phyloP scores from a whole-genome alignment of 2,888 invertebrate species.

The Dryobotodes eremita region DNA sequence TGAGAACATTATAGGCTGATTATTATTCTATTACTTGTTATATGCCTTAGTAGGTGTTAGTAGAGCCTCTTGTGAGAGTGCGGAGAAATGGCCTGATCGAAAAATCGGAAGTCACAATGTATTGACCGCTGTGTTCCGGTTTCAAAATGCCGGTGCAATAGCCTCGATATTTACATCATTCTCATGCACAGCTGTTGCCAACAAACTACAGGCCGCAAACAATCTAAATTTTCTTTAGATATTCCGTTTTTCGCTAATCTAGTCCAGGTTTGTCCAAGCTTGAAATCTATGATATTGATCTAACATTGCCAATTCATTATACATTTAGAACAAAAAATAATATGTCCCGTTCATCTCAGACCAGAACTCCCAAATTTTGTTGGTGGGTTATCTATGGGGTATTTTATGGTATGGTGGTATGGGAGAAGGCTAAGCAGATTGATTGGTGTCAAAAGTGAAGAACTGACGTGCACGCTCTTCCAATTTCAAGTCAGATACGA shows the following conservation, averaged over 20 bases:
- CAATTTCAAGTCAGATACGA: background rate
- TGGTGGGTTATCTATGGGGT: no score
- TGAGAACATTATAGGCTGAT: no score
- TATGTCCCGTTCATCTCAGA: background rate
- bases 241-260: background rate
- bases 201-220: background rate
- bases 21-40: no score
- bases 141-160: slow-evolving; percentile 10
- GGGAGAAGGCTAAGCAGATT: no score
- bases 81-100: background rate
- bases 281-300: no score
- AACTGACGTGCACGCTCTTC: background rate
- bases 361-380: background rate
- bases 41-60: no score
- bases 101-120: background rate
- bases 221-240: background rate
- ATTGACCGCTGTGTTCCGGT: background rate
- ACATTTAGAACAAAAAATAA: background rate
- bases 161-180: slow-evolving; percentile 11
- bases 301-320: background rate
- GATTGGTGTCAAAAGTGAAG: background rate
- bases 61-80: background rate
- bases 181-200: background rate
- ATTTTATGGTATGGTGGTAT: no score
- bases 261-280: background rate